Evolutionary conservation across 2,113 vertebrate species (phyloP).

Genomic region (Tylochromis polylepis): DNA sequence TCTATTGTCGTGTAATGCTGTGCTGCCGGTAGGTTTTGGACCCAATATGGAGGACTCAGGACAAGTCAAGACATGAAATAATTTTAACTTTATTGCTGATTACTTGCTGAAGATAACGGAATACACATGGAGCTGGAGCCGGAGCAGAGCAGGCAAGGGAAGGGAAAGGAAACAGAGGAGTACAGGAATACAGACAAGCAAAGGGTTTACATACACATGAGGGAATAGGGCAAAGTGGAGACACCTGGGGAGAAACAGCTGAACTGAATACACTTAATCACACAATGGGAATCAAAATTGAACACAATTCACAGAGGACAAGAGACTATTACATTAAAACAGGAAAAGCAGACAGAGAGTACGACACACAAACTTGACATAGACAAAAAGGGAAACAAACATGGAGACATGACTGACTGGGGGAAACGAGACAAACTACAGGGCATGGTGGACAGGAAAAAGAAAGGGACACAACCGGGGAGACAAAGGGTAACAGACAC

Average conservation of each 20-base stretch:
- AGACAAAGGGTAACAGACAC: background rate
- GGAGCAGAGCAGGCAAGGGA: background rate
- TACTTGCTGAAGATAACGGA: background rate
- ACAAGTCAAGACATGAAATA: background rate
- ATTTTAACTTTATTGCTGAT: background rate
- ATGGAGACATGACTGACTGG: background rate
- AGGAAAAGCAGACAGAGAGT: background rate
- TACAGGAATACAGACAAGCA: background rate
- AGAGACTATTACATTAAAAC: background rate
- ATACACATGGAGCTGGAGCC: background rate
- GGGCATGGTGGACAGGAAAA: background rate
- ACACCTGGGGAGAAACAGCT: background rate
- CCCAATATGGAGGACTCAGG: background rate
- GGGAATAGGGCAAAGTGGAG: background rate
- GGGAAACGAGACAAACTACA: background rate
- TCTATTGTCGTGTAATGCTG: background rate
- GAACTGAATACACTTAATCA: background rate
- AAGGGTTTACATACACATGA: background rate
- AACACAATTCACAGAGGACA: background rate
- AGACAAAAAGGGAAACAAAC: background rate
- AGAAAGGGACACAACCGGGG: background rate
- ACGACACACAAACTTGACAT: background rate
- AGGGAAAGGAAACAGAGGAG: background rate
- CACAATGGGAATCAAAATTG: background rate
- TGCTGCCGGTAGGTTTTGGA: background rate